These are phyloP conservation scores for Drosophila tsacasi DNA, from an alignment of 1,140 invertebrate species.

Conservation along the genomic window DNA sequence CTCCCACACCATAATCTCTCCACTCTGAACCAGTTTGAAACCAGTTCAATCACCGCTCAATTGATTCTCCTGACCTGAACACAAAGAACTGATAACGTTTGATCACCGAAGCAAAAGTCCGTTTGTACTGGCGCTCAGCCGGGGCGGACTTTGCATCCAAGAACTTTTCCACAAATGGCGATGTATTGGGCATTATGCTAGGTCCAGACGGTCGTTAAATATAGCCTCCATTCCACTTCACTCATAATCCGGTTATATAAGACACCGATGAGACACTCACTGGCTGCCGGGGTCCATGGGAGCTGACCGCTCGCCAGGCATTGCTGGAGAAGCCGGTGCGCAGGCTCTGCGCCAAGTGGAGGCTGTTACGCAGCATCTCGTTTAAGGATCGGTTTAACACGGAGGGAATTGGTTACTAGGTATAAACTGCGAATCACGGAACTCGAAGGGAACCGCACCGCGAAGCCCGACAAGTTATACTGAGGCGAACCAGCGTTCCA, in stretches of 20 bases:
- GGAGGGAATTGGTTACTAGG: slow-evolving; percentile 17
- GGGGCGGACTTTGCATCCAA: slow-evolving; percentile 38
- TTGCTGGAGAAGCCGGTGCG: slow-evolving; percentile 57
- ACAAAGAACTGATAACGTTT: slow-evolving; percentile 47
- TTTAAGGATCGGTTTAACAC: slow-evolving; percentile 17
- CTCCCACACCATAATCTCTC: background rate
- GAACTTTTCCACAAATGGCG: slow-evolving; percentile 17
- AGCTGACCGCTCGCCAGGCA: slow-evolving; percentile 59
- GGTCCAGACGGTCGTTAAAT: background rate
- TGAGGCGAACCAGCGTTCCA: slow-evolving; percentile 39
- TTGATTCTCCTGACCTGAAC: slow-evolving; percentile 30
- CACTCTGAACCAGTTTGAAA: slow-evolving; percentile 15
- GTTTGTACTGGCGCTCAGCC: slow-evolving; percentile 7
- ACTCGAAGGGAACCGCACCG: slow-evolving; percentile 52
- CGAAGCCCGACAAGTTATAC: slow-evolving; percentile 62
- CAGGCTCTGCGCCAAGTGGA: slow-evolving; percentile 48
- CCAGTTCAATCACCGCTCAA: slow-evolving; percentile 18
- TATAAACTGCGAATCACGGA: slow-evolving; percentile 8
- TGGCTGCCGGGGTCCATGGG: slow-evolving; percentile 68
- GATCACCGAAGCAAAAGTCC: slow-evolving; percentile 32
- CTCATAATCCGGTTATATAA: slow-evolving; percentile 21
- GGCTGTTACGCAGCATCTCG: slow-evolving; percentile 71
- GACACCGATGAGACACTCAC: slow-evolving; percentile 47
- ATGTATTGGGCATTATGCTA: slow-evolving; percentile 11
- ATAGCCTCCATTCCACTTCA: slow-evolving; percentile 8